These are phyloP conservation scores for Characodon lateralis DNA, from an alignment of 2,797 vertebrate genomes.

Conservation along the genomic window DNA sequence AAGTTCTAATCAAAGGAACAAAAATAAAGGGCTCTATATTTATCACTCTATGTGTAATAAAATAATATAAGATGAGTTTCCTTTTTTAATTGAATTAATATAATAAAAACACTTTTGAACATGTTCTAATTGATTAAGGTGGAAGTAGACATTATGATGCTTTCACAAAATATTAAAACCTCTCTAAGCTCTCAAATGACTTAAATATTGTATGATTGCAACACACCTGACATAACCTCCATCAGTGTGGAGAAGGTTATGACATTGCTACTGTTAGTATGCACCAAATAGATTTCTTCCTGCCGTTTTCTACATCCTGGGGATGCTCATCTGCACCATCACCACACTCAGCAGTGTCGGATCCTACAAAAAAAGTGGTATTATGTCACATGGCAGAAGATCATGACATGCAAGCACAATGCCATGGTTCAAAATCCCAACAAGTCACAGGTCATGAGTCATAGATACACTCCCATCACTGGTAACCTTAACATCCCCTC, in stretches of 20 bases:
- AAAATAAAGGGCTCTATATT: neutral
- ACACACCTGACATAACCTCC: too few species aligned
- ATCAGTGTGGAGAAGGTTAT: neutral
- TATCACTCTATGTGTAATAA: neutral
- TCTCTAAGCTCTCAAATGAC: too few species aligned
- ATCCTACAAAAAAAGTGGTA: neutral
- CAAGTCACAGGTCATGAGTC: neutral
- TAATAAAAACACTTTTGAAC: neutral
- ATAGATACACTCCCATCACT: neutral
- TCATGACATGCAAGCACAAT: neutral
- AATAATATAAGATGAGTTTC: neutral
- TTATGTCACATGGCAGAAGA: neutral
- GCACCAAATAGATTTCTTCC: neutral
- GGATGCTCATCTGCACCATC: neutral
- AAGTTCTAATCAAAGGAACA: neutral
- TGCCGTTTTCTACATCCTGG: neutral
- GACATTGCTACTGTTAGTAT: neutral
- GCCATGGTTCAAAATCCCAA: neutral
- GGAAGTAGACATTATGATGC: too few species aligned
- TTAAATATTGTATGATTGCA: too few species aligned
- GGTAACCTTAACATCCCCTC: neutral
- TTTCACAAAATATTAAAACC: too few species aligned
- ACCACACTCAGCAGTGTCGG: neutral
- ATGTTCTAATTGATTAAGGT: neutral
- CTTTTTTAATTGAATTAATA: neutral